These are phyloP conservation scores for Upupa epops DNA, from an alignment of 2,113 vertebrate species.

Conservation along the genomic window DNA sequence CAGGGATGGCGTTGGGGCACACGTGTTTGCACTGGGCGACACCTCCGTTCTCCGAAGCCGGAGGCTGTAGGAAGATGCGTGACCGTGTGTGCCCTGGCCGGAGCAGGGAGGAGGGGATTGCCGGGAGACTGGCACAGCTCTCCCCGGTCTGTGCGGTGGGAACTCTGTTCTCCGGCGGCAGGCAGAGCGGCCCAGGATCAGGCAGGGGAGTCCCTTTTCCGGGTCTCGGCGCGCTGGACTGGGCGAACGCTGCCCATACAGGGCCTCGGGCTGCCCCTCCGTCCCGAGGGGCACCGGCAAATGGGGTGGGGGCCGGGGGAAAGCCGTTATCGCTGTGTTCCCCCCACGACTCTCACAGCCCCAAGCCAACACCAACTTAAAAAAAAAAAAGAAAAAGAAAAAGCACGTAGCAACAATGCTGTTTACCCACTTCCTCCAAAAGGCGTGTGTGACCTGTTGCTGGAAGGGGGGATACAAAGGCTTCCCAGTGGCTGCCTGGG, in stretches of 20 bases:
- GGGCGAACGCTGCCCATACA: not conserved
- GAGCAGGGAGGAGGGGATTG: not conserved
- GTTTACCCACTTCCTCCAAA: constrained; percentile 78
- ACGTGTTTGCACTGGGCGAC: not conserved
- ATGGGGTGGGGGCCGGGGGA: not conserved
- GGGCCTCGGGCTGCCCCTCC: not conserved
- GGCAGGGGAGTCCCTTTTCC: not conserved
- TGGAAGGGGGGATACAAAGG: constrained; percentile 81
- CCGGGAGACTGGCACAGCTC: not conserved
- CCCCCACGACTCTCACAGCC: not conserved
- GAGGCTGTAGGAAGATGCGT: not conserved
- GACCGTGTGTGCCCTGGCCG: not conserved
- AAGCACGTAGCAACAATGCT: constrained; percentile 34
- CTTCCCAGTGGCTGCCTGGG: constrained; percentile 78
- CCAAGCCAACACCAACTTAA: not conserved
- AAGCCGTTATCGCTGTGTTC: not conserved
- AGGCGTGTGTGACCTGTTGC: constrained; percentile 82
- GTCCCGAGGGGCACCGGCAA: not conserved
- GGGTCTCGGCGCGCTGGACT: not conserved
- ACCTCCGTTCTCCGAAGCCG: too few species aligned
- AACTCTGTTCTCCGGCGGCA: not conserved
- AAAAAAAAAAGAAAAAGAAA: not conserved
- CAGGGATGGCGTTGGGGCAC: not conserved
- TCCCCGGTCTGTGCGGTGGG: not conserved
- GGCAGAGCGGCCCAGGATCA: not conserved